Conservation (phyloP, 2,113 vertebrate genomes). For the Stigmatopora nigra region DNA sequence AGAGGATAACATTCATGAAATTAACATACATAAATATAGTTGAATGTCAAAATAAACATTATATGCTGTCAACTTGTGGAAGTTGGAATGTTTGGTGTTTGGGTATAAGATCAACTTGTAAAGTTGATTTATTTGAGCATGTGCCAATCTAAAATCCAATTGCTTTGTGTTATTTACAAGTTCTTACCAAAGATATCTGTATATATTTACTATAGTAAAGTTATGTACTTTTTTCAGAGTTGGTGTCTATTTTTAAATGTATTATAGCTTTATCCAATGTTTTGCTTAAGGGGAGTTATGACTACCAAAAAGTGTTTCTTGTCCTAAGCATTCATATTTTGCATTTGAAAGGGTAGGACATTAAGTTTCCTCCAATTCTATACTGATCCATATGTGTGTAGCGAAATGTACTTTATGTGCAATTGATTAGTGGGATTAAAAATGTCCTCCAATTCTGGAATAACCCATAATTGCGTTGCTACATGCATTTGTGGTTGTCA, state of each 20-base stretch:
- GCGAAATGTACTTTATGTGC: too few species aligned
- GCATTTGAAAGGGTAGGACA: too few species aligned
- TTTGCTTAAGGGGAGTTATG: background rate
- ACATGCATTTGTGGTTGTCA: background rate
- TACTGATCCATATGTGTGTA: too few species aligned
- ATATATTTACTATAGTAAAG: slow-evolving; percentile 5
- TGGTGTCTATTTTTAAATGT: background rate
- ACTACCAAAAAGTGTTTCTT: too few species aligned
- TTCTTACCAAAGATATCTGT: slow-evolving; percentile 8
- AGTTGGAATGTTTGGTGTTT: slow-evolving; percentile 24
- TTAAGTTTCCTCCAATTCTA: too few species aligned
- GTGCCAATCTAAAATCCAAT: slow-evolving; percentile 2
- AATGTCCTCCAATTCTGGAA: too few species aligned
- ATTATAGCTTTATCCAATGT: background rate
- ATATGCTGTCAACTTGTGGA: background rate
- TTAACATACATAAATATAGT: slow-evolving; percentile 2
- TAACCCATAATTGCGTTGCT: too few species aligned
- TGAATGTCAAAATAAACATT: background rate
- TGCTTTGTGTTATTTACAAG: slow-evolving; percentile 5
- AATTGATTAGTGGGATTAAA: too few species aligned
- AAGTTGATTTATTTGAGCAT: slow-evolving; percentile 30
- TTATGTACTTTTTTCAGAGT: slow-evolving; percentile 9
- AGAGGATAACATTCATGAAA: slow-evolving; percentile 16
- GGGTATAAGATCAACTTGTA: slow-evolving; percentile 33
- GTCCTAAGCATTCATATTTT: too few species aligned